phyloP scores from a whole-genome alignment of 2,888 invertebrate species.

The Ctenicera cuprea region DNA sequence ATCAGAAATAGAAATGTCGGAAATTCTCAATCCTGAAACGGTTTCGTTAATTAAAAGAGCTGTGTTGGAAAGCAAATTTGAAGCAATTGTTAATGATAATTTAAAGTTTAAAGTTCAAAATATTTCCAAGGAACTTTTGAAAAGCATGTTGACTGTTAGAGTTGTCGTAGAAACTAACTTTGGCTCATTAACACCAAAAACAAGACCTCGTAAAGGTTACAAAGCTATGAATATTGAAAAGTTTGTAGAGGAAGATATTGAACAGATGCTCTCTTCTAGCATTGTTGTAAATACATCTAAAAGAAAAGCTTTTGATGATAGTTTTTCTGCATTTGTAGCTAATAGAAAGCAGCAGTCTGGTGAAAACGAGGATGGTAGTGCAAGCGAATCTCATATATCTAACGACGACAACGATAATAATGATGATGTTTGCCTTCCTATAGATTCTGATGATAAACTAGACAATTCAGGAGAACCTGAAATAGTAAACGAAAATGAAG shows the following conservation, averaged over 20 bases:
- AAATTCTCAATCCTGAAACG: slow-evolving; percentile 30
- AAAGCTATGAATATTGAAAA: slow-evolving; percentile 23
- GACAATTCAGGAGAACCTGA: not conserved
- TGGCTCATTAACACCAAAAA: slow-evolving; percentile 20
- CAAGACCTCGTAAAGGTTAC: slow-evolving; percentile 9
- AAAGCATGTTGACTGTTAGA: slow-evolving; percentile 47
- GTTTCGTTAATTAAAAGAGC: slow-evolving; percentile 44
- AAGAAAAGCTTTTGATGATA: slow-evolving; percentile 9
- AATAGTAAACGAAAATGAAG: too few relatives aligned
- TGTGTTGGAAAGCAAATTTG: slow-evolving; percentile 50
- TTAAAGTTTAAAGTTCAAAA: slow-evolving; percentile 37
- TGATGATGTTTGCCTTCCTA: not conserved
- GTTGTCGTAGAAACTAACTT: slow-evolving; percentile 46
- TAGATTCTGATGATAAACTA: not conserved
- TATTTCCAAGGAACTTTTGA: slow-evolving; percentile 49
- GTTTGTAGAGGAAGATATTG: slow-evolving; percentile 25
- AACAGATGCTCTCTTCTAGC: slow-evolving; percentile 34
- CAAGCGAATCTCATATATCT: slow-evolving; percentile 1
- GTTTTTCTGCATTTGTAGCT: slow-evolving; percentile 7
- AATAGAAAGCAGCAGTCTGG: not conserved
- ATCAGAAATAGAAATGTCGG: slow-evolving; percentile 35
- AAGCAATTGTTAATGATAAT: slow-evolving; percentile 57
- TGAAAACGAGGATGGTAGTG: not conserved
- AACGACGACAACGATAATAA: not conserved
- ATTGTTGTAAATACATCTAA: slow-evolving; percentile 9